Evolutionary conservation across 2,797 vertebrate genomes (phyloP), one percentile per base, ranked within the genome.

Genomic region (Hippoglossus hippoglossus): DNA sequence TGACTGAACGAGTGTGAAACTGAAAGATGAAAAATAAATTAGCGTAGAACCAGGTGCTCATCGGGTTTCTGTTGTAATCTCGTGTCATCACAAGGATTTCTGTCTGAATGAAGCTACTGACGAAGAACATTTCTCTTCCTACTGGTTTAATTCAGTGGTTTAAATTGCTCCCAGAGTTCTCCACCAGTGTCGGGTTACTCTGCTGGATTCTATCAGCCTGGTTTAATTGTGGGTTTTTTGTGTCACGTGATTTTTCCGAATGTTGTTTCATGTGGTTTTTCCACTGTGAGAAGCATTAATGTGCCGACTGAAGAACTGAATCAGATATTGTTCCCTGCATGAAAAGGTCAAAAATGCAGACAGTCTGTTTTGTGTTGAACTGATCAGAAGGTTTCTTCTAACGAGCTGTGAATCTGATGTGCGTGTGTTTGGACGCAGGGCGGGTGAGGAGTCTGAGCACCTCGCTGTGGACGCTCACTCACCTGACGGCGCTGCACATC

Each of bases 401-500:
- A 46, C 7, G 16, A 46, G 44, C 4, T 49, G 47, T 49, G 47
- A 3, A 9, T 21, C 1, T 61, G 22, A 22, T 36, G 39, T 26
- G 22, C 46, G 13, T 44, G 1, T 46, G 9, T 61, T 0, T 28
- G 10, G 3, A 0, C 19, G 13, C 49, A 99, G 98, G 98, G 81
- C 95, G 97, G 81, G 98, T 99, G 89, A 95, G 97, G 86, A 99
- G 95, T 75, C 91, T 99, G 89, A 99, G 98, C 88, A 95, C 92
- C 63, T 97, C 98, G 0, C 92, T 99, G 75, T 99, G 98, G 98
- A 96, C 96, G 0, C 94, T 99, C 89, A 99, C 97, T n/a, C 98
- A 99, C 92, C 94, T 99, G 93, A 99, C 98, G 8, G 96, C 97
- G n/a, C 94, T 99, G 83, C 97, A 99, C 92, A 96, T 99, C 94